Evolutionary conservation across 92 coral and sea anemone genomes (phyloP).

Genomic region (Montipora capitata): DNA sequence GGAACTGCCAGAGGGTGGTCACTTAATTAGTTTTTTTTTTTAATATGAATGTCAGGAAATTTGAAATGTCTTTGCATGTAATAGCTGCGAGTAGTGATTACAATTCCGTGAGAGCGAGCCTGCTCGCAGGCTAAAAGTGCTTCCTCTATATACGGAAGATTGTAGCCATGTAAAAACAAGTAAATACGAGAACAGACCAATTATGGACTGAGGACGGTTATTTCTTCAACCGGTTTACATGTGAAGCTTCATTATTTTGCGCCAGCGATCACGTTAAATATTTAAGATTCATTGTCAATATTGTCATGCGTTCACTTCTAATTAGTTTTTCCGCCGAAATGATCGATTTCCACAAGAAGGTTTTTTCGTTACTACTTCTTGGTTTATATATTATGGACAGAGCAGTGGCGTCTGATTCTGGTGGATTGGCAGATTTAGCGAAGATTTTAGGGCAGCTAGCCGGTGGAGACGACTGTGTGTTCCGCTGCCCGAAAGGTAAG

Average conservation of each 20-base stretch:
- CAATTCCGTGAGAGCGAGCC: too few relatives aligned
- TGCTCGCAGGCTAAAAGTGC: too few relatives aligned
- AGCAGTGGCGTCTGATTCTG: constrained; percentile 38
- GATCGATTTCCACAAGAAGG: background rate
- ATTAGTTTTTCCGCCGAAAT: background rate
- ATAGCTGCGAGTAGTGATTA: too few relatives aligned
- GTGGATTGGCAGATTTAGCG: constrained; percentile 86
- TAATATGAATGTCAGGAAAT: too few relatives aligned
- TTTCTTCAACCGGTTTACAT: background rate
- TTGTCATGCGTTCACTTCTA: background rate
- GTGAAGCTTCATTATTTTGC: background rate
- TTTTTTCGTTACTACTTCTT: constrained; percentile 12
- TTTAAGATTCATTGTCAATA: too few relatives aligned
- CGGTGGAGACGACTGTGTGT: constrained; percentile 82
- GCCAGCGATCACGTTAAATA: constrained; percentile 26
- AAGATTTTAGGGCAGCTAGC: constrained; percentile 86
- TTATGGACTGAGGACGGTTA: background rate
- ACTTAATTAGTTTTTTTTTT: too few relatives aligned
- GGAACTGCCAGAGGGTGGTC: too few relatives aligned
- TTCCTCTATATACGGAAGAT: too few relatives aligned
- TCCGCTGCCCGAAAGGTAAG: constrained; percentile 87
- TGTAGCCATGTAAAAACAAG: too few relatives aligned
- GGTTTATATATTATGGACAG: constrained; percentile 7
- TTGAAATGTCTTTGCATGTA: too few relatives aligned
- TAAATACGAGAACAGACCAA: too few relatives aligned